Conservation (phyloP, 2,113 vertebrate genomes). For the Gymnarchus niloticus region DNA sequence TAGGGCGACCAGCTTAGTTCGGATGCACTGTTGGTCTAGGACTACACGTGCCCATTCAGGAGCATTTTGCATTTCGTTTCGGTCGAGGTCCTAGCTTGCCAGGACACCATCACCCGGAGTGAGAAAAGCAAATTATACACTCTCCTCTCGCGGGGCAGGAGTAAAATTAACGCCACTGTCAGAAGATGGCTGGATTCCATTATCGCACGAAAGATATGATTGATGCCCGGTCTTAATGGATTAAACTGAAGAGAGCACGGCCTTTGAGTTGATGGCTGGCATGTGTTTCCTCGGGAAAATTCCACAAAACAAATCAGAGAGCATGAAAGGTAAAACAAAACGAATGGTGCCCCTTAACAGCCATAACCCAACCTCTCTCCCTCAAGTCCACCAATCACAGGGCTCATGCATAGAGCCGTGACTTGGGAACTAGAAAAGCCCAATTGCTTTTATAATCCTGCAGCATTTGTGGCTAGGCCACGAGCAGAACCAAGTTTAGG, state of each 20-base stretch:
- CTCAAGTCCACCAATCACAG: background rate
- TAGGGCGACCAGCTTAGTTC: too few relatives aligned
- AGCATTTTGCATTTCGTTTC: background rate
- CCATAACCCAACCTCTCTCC: background rate
- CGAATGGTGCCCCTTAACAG: background rate
- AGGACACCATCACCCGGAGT: slow-evolving; percentile 12
- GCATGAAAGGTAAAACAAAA: background rate
- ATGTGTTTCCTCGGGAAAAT: background rate
- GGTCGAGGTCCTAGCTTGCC: background rate
- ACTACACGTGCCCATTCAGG: background rate
- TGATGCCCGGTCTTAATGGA: slow-evolving; percentile 22
- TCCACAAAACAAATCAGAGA: background rate
- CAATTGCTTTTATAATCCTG: background rate
- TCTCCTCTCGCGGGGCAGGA: background rate
- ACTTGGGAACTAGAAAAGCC: background rate
- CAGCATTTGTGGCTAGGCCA: background rate
- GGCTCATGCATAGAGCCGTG: background rate
- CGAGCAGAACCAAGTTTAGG: background rate
- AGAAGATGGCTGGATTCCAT: slow-evolving; percentile 10
- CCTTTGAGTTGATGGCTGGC: background rate
- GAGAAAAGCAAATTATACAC: slow-evolving; percentile 15
- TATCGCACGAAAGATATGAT: slow-evolving; percentile 5
- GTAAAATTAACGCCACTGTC: background rate
- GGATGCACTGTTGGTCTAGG: background rate
- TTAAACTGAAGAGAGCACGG: background rate